phyloP scores from a whole-genome alignment of 2,888 invertebrate genomes.

The Tetropium fuscum region DNA sequence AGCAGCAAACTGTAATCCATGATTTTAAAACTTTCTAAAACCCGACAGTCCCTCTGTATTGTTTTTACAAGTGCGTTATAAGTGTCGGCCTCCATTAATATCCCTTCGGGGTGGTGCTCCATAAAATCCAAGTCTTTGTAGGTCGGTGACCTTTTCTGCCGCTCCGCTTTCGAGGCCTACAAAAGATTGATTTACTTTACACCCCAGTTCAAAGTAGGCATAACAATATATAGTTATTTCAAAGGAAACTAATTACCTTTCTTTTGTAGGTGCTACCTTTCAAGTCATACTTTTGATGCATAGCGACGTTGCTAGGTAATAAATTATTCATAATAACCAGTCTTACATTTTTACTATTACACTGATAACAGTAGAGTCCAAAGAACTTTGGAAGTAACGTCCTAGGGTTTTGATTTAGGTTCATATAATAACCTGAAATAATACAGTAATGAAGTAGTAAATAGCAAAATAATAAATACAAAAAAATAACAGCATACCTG shows the following conservation, averaged over 20 bases:
- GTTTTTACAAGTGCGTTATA: slow-evolving; percentile 96
- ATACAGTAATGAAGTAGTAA: slow-evolving; percentile 18
- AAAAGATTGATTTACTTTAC: too few species aligned
- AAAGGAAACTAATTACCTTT: slow-evolving; percentile 71
- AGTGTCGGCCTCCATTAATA: slow-evolving; percentile 95
- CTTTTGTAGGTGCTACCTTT: slow-evolving; percentile 99
- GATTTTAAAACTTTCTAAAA: slow-evolving; percentile 91
- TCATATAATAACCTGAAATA: slow-evolving; percentile 72
- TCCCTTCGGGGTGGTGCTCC: slow-evolving; percentile 96
- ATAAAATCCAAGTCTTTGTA: slow-evolving; percentile 99
- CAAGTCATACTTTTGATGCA: slow-evolving; percentile 98
- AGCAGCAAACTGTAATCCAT: slow-evolving; percentile 99
- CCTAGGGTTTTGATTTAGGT: slow-evolving; percentile 97
- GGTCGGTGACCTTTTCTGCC: slow-evolving; percentile 92
- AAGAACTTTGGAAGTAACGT: slow-evolving; percentile 99
- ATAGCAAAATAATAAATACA: slow-evolving; percentile 57
- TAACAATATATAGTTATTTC: slow-evolving; percentile 4
- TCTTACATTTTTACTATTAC: slow-evolving; percentile 99
- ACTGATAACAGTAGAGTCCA: slow-evolving; percentile 98
- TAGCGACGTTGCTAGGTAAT: slow-evolving; percentile 91
- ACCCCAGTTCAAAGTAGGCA: too few species aligned
- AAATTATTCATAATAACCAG: slow-evolving; percentile 99
- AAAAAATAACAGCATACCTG: slow-evolving; percentile 70
- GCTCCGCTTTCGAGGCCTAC: slow-evolving; percentile 93
- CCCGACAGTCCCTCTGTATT: slow-evolving; percentile 96